Percentiles rank a stretch among this genome's conserved stretches.
Evolutionary conservation across 2,113 vertebrate species (phyloP).

Genomic region (Bungarus multicinctus): DNA sequence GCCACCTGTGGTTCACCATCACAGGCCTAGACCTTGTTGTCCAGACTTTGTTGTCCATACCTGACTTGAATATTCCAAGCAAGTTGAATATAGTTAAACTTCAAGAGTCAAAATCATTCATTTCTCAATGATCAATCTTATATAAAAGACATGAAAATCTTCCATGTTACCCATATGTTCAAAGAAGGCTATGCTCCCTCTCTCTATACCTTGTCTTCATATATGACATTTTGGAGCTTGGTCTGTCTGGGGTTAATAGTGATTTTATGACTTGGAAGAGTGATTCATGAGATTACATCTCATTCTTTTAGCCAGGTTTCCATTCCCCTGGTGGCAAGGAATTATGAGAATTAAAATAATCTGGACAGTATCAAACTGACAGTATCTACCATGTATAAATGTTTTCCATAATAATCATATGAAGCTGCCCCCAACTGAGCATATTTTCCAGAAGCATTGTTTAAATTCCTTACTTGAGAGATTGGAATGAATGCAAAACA

Average conservation of each 20-base stretch:
- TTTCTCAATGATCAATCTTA: neutral
- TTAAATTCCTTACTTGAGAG: neutral
- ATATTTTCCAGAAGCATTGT: neutral
- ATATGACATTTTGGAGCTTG: neutral
- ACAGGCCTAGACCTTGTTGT: neutral
- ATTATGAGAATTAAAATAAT: neutral
- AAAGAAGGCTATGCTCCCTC: neutral
- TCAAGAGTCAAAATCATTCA: neutral
- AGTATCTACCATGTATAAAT: neutral
- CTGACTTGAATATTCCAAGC: neutral
- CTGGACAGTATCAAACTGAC: neutral
- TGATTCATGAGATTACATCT: neutral
- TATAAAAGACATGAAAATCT: neutral
- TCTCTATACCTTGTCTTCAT: neutral
- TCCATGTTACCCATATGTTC: neutral
- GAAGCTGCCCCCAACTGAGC: neutral
- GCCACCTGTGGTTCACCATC: no score
- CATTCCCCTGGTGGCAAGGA: neutral
- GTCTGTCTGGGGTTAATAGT: neutral
- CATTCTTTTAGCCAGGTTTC: neutral
- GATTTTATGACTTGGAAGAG: neutral
- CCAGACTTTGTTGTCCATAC: no score
- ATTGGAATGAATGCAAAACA: rapidly evolving
- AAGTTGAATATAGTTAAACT: neutral
- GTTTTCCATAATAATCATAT: neutral